Evolutionary conservation across 2,113 vertebrate genomes (phyloP), one percentile per base, ranked within the genome.

Genomic region (Pedionomus torquatus): DNA sequence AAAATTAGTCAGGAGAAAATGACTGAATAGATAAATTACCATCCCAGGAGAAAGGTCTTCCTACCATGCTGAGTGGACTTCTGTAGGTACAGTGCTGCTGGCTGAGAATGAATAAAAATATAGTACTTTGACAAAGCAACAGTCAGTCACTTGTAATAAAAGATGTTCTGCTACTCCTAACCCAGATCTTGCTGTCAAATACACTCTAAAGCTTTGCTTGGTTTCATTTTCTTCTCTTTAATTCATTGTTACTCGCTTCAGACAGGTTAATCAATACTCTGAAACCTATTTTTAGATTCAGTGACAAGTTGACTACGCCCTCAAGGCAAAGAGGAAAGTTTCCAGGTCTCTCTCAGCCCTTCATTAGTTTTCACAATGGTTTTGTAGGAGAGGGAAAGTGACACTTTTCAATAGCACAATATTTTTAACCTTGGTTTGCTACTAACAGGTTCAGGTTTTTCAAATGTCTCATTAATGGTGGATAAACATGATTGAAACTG

Each of bases 211-310:
- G 63, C 83, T 93, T 82, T 72, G n/a, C 90, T 84, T 80, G 52
- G 51, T 61, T 90, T 78, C 39, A 63, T 89, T 95, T 96, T 60
- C 55, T 90, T 90, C 71, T 77, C 71, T 92, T 51, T 64, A 58
- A 87, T 89, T 96, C 89, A 28, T 89, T 68, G 64, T 37, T 96
- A 61, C 46, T 48, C 79, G 64, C 90, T 81, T 87, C 64, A 95
- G 89, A 66, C 3, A 26, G 33, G 69, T 89, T 94, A 74, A 92
- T 91, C 86, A 96, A 89, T 86, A 72, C 71, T 91, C 66, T 66
- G 72, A 39, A 41, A 60, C 57, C 48, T 92, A 91, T 69, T 75
- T 94, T 94, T 96, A 90, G 93, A 66, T 83, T 84, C 90, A 44
- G 3, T 64, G 82, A 89, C 52, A 83, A 80, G 37, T 39, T 90